Evolutionary conservation across 1,140 invertebrate genomes (phyloP), one percentile per base, ranked within the genome.

Genomic region (Drosophila nikananu): DNA sequence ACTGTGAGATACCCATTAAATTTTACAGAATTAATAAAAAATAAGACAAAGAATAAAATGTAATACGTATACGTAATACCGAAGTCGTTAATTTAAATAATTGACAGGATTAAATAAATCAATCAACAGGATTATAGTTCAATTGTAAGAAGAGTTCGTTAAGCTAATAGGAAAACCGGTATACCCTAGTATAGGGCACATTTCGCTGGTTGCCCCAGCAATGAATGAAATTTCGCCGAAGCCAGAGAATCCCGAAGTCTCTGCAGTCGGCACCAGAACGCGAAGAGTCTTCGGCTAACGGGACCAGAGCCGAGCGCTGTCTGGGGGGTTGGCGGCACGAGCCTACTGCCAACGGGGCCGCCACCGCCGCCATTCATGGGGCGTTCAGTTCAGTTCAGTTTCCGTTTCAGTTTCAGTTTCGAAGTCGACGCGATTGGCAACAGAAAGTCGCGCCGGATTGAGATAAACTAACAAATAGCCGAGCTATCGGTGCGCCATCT

Each of bases 351-450:
- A 89, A 83, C 70, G 67, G 37, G 68, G 41, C 70, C 49, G 23
- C 48, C 49, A 15, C 46, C 48, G 27, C 49, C 49, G 67, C 74
- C 75, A 78, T 78, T 78, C 58, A 78, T 78, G 68, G 27, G 63
- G 51, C 54, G 54, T 78, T 78, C 74, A 46, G 61, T 77, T 83
- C 66, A 83, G 81, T 74, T 77, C 73, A 10, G n/a, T 44, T 75
- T 77, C 73, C 19, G n/a, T 44, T 44, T 46, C 19, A 46, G 42
- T 37, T 37, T 15, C 2, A 77, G 64, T 87, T 87, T 86, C 60
- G 54, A 87, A 89, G 70, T 89, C 70, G 84, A 75, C 84, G 84
- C 77, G 84, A 59, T 78, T 70, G 74, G 72, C 63, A 87, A 72
- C 77, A 84, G 64, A 79, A 75, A 59, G 55, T 41, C 67, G 66